Evolutionary conservation across 2,888 invertebrate species (phyloP).

Genomic region (Tetanocera ferruginea): DNA sequence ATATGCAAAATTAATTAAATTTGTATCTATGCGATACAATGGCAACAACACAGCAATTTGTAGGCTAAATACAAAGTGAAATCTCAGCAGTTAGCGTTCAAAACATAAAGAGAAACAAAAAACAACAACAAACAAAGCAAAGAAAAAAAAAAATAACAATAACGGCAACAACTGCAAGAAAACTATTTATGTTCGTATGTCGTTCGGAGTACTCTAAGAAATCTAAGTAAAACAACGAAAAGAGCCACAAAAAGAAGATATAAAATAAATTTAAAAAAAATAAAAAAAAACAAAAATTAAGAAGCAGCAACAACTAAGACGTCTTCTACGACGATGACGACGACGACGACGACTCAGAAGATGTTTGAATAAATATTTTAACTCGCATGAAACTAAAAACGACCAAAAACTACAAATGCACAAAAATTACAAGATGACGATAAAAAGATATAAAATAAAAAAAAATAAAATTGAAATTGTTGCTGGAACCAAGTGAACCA

Average conservation of each 20-base stretch:
- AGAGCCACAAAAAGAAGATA: not conserved
- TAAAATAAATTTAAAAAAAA: not conserved
- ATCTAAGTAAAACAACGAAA: not conserved
- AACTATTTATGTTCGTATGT: too few species aligned
- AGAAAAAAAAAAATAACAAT: not conserved
- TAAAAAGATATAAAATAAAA: not conserved
- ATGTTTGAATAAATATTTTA: not conserved
- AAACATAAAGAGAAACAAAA: not conserved
- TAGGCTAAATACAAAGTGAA: slow-evolving; percentile 13
- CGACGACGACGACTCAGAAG: not conserved
- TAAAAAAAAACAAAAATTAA: not conserved
- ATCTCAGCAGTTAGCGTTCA: not conserved
- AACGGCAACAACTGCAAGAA: not conserved
- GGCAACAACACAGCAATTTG: not conserved
- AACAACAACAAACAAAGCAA: not conserved
- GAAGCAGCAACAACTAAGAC: not conserved
- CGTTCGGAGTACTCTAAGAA: not conserved
- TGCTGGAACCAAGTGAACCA: slow-evolving; percentile 13
- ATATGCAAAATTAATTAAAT: not conserved
- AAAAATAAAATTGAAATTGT: not conserved
- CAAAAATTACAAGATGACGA: not conserved
- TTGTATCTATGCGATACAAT: slow-evolving; percentile 3
- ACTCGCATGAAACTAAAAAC: not conserved
- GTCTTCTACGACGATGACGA: too few species aligned
- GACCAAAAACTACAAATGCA: not conserved